Evolutionary conservation across 2,113 vertebrate species (phyloP).

Genomic region (Odontesthes bonariensis): DNA sequence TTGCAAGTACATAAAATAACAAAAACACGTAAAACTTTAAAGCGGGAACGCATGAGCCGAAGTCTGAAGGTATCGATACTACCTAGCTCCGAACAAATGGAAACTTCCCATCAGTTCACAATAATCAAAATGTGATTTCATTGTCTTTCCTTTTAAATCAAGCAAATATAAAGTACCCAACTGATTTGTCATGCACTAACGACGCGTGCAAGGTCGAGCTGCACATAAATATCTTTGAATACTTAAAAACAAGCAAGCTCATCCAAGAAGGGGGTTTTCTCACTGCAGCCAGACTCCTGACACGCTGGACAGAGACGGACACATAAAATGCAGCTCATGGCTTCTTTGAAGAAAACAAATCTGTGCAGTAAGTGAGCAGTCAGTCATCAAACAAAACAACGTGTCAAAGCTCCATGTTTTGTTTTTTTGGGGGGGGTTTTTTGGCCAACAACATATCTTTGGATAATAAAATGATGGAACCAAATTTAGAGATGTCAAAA

Average conservation of each 20-base stretch:
- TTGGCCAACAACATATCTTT: slow-evolving; percentile 63
- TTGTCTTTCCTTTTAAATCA: slow-evolving; percentile 20
- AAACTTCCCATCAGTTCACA: slow-evolving; percentile 43
- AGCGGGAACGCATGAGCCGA: slow-evolving; percentile 59
- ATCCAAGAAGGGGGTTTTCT: not conserved
- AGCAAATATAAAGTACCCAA: slow-evolving; percentile 56
- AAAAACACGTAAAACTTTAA: slow-evolving; percentile 34
- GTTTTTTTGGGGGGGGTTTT: not conserved
- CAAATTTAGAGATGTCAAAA: slow-evolving; percentile 24
- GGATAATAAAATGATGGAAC: slow-evolving; percentile 39
- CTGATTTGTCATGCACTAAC: slow-evolving; percentile 73
- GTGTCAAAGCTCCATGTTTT: not conserved
- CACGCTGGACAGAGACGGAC: slow-evolving; percentile 4
- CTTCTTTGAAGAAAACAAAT: slow-evolving; percentile 39
- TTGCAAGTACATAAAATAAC: slow-evolving; percentile 45
- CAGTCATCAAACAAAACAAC: slow-evolving; percentile 9
- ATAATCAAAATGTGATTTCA: slow-evolving; percentile 49
- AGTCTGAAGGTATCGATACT: slow-evolving; percentile 39
- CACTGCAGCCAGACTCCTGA: not conserved
- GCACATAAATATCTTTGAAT: slow-evolving; percentile 57
- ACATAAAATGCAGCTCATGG: slow-evolving; percentile 1
- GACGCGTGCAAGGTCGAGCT: slow-evolving; percentile 32
- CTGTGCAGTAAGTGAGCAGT: slow-evolving; percentile 16
- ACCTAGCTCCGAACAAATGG: slow-evolving; percentile 37
- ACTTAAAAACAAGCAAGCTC: slow-evolving; percentile 27